Evolutionary conservation across 2,888 invertebrate genomes (phyloP).

Genomic region (Andrena chrysosceles): DNA sequence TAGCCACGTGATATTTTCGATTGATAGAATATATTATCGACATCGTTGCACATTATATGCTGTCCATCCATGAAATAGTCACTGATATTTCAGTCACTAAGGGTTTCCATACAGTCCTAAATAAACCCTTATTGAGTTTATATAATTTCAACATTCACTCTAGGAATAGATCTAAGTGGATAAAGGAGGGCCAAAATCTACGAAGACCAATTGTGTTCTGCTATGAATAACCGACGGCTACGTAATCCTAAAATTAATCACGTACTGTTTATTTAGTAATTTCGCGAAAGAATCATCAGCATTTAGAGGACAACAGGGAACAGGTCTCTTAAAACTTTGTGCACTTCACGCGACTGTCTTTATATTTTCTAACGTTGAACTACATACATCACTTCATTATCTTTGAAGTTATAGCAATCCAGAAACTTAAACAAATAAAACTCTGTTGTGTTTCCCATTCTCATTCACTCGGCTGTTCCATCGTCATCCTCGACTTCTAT

Average conservation of each 20-base stretch:
- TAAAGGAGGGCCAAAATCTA: neutral
- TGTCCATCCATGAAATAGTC: neutral
- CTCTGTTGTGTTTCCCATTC: no score
- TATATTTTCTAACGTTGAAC: no score
- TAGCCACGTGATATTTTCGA: constrained; percentile 12
- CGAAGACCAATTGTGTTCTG: neutral
- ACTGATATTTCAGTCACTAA: neutral
- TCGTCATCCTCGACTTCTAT: no score
- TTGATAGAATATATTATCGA: neutral
- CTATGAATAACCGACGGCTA: neutral
- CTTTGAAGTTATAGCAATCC: no score
- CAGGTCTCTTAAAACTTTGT: no score
- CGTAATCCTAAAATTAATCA: neutral
- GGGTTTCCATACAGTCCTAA: neutral
- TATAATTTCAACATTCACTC: constrained; percentile 5
- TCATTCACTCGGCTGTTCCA: no score
- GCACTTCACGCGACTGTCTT: no score
- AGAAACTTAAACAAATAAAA: no score
- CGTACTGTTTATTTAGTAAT: neutral
- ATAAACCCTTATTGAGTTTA: constrained; percentile 17
- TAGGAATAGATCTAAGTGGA: neutral
- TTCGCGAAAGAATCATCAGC: neutral
- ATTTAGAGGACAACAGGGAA: neutral
- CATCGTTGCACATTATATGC: neutral
- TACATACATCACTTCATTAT: no score